phyloP scores from a whole-genome alignment of 2,888 invertebrate species.

The Tipula helvola region DNA sequence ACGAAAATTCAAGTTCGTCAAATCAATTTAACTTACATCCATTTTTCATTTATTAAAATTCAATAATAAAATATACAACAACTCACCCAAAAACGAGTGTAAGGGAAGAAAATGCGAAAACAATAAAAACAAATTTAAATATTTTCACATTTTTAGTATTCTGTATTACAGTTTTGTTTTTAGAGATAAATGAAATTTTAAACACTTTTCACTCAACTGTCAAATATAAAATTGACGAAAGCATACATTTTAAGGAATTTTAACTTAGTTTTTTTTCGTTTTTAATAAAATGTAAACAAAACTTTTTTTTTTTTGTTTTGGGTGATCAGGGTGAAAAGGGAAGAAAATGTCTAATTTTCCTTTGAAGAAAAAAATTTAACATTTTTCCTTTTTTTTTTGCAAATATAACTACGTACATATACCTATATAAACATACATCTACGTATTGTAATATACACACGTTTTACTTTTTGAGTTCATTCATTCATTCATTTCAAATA shows the following conservation, averaged over 20 bases:
- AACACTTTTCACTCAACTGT: not conserved
- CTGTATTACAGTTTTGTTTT: not conserved
- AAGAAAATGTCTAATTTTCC: not conserved
- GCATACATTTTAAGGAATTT: not conserved
- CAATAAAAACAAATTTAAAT: not conserved
- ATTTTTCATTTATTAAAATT: constrained; percentile 4
- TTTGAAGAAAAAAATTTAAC: not conserved
- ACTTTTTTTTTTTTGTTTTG: not conserved
- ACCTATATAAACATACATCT: not conserved
- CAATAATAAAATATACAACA: not conserved
- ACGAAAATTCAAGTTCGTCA: not conserved
- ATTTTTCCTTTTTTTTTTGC: not conserved
- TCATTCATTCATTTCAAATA: constrained; percentile 8
- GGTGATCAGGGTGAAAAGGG: not conserved
- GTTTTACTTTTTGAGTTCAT: constrained; percentile 8
- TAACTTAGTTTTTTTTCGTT: not conserved
- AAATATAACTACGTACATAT: not conserved
- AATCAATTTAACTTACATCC: not conserved
- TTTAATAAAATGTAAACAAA: not conserved
- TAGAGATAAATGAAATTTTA: not conserved
- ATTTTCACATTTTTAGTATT: not conserved
- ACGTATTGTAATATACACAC: not conserved
- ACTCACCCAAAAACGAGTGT: not conserved
- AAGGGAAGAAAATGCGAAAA: not conserved
- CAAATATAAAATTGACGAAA: not conserved